These are phyloP conservation scores for Athene noctua DNA, from an alignment of 2,113 vertebrate genomes.

Conservation along the genomic window DNA sequence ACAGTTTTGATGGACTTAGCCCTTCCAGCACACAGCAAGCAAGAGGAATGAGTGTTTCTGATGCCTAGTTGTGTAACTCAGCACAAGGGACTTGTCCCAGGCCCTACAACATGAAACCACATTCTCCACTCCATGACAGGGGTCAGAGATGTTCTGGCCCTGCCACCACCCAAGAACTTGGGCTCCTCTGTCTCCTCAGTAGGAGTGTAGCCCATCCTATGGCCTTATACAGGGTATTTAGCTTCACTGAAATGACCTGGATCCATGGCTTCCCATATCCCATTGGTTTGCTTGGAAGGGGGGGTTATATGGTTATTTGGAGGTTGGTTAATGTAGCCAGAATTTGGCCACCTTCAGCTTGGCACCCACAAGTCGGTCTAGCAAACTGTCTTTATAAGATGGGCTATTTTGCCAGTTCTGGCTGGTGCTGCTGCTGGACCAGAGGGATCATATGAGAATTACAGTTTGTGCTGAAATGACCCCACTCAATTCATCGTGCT, in stretches of 20 bases:
- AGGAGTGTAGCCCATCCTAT: neutral
- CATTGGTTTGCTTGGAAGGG: neutral
- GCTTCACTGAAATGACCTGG: neutral
- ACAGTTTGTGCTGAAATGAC: neutral
- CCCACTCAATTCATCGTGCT: fast-evolving
- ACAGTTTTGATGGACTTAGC: neutral
- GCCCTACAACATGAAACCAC: neutral
- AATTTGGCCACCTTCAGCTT: neutral
- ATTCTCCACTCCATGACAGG: neutral
- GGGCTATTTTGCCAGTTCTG: neutral
- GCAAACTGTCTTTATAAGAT: neutral
- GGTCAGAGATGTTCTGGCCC: neutral
- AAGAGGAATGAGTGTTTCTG: neutral
- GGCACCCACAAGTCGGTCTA: neutral
- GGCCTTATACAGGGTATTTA: neutral
- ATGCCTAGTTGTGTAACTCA: neutral
- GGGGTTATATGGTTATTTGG: neutral
- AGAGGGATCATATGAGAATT: neutral
- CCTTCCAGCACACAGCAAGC: neutral
- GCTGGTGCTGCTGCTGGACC: neutral
- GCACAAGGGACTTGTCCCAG: neutral
- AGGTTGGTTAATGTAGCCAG: neutral
- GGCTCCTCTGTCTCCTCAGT: neutral
- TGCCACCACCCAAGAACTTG: neutral
- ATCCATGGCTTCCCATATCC: neutral